These are phyloP conservation scores for Panthera leo DNA, from an alignment of 2,113 vertebrate species.

Conservation along the genomic window DNA sequence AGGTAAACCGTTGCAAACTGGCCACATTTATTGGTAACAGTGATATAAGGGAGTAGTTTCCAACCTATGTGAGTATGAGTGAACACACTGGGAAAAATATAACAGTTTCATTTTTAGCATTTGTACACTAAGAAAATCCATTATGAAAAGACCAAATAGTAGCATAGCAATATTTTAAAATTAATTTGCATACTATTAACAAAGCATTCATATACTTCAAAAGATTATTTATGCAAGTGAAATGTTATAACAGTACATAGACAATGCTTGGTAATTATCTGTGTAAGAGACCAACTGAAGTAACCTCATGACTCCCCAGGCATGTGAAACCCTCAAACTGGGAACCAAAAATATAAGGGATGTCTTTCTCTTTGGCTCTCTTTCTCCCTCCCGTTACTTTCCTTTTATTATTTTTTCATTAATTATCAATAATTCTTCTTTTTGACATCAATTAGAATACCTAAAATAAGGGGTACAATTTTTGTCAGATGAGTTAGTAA, in stretches of 20 bases:
- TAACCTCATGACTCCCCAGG: background rate
- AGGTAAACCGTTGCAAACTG: background rate
- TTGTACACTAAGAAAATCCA: background rate
- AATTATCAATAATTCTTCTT: background rate
- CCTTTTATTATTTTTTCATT: background rate
- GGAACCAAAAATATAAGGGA: background rate
- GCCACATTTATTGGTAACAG: background rate
- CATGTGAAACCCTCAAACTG: background rate
- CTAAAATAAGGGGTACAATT: background rate
- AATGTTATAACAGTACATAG: background rate
- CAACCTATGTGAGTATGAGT: background rate
- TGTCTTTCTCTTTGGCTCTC: background rate
- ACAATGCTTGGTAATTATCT: background rate
- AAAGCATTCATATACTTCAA: background rate
- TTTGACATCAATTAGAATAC: background rate
- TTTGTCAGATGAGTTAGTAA: slow-evolving; percentile 9
- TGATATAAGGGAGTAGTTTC: background rate
- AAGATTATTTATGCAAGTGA: background rate
- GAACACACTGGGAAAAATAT: background rate
- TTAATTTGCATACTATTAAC: background rate
- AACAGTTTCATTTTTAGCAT: background rate
- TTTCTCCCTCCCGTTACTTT: background rate
- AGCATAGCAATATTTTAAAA: background rate
- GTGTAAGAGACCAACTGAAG: background rate
- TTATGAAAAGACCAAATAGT: background rate